Percentiles rank a stretch among this genome's conserved stretches.
Evolutionary conservation across 2,113 vertebrate species (phyloP).

Genomic region (Vanacampus margaritifer): DNA sequence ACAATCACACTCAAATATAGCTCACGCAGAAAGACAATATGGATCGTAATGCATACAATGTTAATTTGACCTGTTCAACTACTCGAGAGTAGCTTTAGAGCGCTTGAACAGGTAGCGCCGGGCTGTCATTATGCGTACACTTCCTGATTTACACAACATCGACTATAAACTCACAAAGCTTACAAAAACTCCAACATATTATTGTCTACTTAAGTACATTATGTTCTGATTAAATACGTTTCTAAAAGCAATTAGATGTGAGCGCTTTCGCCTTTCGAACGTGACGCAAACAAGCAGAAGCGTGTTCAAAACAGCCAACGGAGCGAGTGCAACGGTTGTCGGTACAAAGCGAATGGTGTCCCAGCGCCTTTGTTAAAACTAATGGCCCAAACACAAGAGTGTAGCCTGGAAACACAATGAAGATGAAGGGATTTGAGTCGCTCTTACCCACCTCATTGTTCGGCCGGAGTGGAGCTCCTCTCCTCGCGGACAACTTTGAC

Average conservation of each 20-base stretch:
- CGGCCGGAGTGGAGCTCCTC: slow-evolving; percentile 64
- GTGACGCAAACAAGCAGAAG: not conserved
- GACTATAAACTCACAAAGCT: slow-evolving; percentile 2
- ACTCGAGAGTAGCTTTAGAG: slow-evolving; percentile 1
- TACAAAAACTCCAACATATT: slow-evolving; percentile 15
- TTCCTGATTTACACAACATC: slow-evolving; percentile 1
- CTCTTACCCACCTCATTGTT: slow-evolving; percentile 76
- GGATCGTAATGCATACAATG: slow-evolving; percentile 8
- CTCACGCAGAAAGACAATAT: not conserved
- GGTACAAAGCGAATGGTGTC: not conserved
- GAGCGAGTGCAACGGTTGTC: not conserved
- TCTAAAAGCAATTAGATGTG: not conserved
- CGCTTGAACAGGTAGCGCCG: slow-evolving; percentile 12
- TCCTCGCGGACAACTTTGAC: slow-evolving; percentile 56
- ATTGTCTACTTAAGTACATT: not conserved
- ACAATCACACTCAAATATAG: not conserved
- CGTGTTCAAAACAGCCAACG: not conserved
- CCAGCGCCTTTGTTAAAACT: slow-evolving; percentile 24
- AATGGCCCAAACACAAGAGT: slow-evolving; percentile 33
- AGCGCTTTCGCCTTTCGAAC: not conserved
- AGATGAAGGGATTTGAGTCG: slow-evolving; percentile 57
- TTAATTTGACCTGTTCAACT: slow-evolving; percentile 28
- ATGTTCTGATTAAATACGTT: too few species aligned
- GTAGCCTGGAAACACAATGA: slow-evolving; percentile 53
- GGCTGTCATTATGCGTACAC: not conserved